Evolutionary conservation across 1,140 invertebrate species (phyloP), one percentile per base, ranked within the genome.

Genomic region (Wasmannia auropunctata): DNA sequence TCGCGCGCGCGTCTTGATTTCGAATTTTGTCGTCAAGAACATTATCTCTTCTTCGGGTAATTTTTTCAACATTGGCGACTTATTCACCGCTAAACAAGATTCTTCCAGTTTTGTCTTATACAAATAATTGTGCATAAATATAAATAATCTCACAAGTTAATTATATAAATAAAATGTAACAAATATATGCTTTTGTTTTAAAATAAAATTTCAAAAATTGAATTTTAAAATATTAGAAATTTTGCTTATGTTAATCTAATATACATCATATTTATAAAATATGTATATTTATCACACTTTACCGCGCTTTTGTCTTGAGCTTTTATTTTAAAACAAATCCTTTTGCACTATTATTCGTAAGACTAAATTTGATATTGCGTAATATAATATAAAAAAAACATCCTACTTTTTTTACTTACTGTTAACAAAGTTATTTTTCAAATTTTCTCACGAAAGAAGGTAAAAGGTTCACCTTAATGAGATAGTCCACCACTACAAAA

Each of bases 401-500:
- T 40, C 16, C 19, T 37, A 54, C 34, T 34, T 43, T 54, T 28
- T 51, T 43, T 34, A 7, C 19, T 19, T n/a, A n/a, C n/a, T n/a
- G n/a, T n/a, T 49, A 7, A 8, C 43, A 85, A 80, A 3, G 16
- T 58, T 58, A 65, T 43, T 80, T 85, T 34, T 54, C 60, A 31
- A 56, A 80, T 80, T 67, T 83, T 86, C 51, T 81, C 77, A 86
- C 22, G 65, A 69, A 14, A 56, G 37, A 46, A 56, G 51, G 28
- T 51, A 69, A 43, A 49, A 86, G 31, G 60, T 60, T 54, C 51
- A 1, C 25, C 54, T 54, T 86, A 86, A 86, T 69, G 77, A 86
- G 85, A 60, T 70, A 34, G 22, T 70, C 76, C 85, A 80, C 22
- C 60, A 54, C 6, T 28, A 69, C 34, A 28, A 86, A 46, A 34